Conservation (phyloP, 2,113 vertebrate species). For the Zootoca vivipara region DNA sequence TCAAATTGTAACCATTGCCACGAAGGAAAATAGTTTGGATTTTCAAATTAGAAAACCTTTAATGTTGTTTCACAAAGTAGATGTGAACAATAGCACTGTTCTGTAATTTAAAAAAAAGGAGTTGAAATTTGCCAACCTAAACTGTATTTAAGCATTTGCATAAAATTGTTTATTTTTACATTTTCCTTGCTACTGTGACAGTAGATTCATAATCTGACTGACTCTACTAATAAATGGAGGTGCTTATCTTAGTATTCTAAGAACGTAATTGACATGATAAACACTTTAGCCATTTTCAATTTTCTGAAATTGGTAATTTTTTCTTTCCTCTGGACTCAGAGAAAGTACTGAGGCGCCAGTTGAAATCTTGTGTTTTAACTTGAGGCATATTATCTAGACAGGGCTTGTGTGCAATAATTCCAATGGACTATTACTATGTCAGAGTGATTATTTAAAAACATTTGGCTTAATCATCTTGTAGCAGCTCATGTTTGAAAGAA, state of each 20-base stretch:
- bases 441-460: not conserved
- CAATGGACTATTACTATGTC: not conserved
- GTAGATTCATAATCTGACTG: no score
- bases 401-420: not conserved
- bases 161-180: not conserved
- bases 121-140: slow-evolving; percentile 28
- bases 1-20: not conserved
- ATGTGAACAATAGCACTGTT: not conserved
- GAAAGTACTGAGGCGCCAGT: not conserved
- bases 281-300: slow-evolving; percentile 26
- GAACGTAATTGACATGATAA: slow-evolving; percentile 5
- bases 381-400: not conserved
- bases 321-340: slow-evolving; percentile 8
- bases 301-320: slow-evolving; percentile 38
- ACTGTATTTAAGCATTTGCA: not conserved
- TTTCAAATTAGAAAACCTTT: not conserved
- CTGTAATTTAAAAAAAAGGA: slow-evolving; percentile 6
- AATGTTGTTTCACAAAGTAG: not conserved
- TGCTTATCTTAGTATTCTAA: slow-evolving; percentile 18
- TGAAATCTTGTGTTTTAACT: not conserved
- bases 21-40: not conserved
- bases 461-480: not conserved
- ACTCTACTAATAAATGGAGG: not conserved
- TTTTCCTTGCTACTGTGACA: no score
- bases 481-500: slow-evolving; percentile 1